These are phyloP conservation scores for Abscondita cerata DNA, from an alignment of 2,888 invertebrate species.

Conservation along the genomic window DNA sequence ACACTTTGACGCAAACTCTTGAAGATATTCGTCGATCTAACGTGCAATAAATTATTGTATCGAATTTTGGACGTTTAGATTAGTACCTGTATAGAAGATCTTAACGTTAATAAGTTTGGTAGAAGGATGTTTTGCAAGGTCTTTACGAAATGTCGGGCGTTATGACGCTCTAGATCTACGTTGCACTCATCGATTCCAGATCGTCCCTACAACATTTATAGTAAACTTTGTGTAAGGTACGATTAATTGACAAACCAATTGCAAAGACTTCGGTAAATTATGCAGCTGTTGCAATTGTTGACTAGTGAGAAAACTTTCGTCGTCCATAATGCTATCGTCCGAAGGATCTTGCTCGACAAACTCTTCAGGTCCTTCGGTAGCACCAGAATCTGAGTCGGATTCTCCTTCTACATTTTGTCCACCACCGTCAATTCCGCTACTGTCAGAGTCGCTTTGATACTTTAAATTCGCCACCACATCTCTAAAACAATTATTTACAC, in stretches of 20 bases:
- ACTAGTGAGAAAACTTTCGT: conserved; percentile 70
- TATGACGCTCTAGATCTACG: conserved; percentile 85
- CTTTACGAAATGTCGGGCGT: conserved; percentile 83
- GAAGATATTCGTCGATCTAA: conserved; percentile 86
- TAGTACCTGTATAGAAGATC: conserved; percentile 79
- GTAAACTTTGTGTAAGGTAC: not conserved
- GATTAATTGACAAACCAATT: conserved; percentile 58
- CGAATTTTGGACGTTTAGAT: no score
- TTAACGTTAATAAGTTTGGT: conserved; percentile 75
- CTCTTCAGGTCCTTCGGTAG: conserved; percentile 77
- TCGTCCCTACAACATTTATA: conserved; percentile 51
- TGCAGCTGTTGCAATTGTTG: conserved; percentile 61
- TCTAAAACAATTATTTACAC: conserved; percentile 57
- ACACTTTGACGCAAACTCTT: conserved; percentile 90
- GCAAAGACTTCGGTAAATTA: conserved; percentile 65
- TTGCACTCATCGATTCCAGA: conserved; percentile 68
- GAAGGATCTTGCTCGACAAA: conserved; percentile 62
- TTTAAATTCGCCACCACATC: conserved; percentile 71
- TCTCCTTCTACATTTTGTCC: conserved; percentile 55
- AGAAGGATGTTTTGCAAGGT: conserved; percentile 76
- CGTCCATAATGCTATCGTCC: conserved; percentile 77
- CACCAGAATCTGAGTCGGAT: conserved; percentile 62
- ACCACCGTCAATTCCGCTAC: conserved; percentile 60
- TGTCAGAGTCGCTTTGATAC: conserved; percentile 71
- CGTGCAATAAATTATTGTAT: conserved; percentile 12